Evolutionary conservation across 2,113 vertebrate species (phyloP), one percentile per base, ranked within the genome.

Genomic region (Serilophus lunatus): DNA sequence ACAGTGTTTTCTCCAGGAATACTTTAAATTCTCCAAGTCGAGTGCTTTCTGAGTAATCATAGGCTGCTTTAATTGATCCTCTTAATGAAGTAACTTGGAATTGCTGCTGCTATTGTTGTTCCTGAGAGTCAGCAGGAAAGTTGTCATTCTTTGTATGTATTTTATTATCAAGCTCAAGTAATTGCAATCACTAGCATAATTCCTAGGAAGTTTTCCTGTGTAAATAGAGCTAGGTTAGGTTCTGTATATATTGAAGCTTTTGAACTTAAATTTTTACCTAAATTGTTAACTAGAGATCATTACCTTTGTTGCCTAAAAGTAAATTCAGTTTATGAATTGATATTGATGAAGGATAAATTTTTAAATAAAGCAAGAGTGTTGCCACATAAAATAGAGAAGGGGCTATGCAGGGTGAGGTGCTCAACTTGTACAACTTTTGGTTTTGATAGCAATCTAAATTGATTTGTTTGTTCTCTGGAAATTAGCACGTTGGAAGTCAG

Each of bases 1-100:
- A 90, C 59, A 49, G 66, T 86, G 76, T 88, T 95, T 95, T 95
- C 70, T 86, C 26, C 79, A 50, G 90, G 38, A 91, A 93, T 87
- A 26, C 75, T 95, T 95, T 20, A 83, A 82, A 90, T 95, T 86
- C 90, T 71, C 88, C 0, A 2, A 61, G 64, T 57, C 81, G 51
- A 24, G 0, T 18, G 1, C 18, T 35, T 56, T 88, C 56, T 88
- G 2, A 2, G 53, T 38, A 75, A 31, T 70, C 77, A 42, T 59
- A 88, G 59, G 29, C 74, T 50, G 66, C 42, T 90, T 17, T 83
- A 66, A 59, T 77, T 86, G 61, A 82, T 68, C 36, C 18, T 64
- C 9, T 49, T 66, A 61, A 54, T 57, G 17, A 85, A 86, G 42
- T 80, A 61, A 59, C 54, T 82, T 76, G n/a, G 1, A 82, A 35